phyloP scores from a whole-genome alignment of 2,888 invertebrate species.

The Melanargia galathea region DNA sequence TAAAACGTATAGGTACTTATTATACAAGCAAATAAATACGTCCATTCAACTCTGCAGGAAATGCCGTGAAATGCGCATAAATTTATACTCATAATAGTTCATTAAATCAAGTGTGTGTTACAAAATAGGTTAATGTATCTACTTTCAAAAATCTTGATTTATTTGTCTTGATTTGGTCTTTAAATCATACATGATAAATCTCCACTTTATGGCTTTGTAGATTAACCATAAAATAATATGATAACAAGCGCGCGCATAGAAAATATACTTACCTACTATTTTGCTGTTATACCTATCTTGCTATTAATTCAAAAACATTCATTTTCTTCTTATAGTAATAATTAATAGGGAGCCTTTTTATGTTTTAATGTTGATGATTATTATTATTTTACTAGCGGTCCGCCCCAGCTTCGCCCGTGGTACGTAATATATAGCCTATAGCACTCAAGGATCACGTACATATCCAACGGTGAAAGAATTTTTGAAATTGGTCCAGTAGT shows the following conservation, averaged over 20 bases:
- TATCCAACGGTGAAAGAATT: too few species aligned
- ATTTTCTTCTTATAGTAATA: too few species aligned
- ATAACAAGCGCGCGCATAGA: neutral
- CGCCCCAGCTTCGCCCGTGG: too few species aligned
- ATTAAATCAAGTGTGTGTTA: conserved; percentile 9
- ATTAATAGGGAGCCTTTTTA: too few species aligned
- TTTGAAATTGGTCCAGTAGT: too few species aligned
- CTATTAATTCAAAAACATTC: too few species aligned
- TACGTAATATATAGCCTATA: too few species aligned
- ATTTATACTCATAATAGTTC: conserved; percentile 12
- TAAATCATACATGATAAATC: conserved; percentile 12
- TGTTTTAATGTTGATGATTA: too few species aligned
- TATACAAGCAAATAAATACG: conserved; percentile 22
- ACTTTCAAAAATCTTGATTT: conserved; percentile 15
- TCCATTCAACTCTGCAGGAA: conserved; percentile 17
- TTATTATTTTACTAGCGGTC: too few species aligned
- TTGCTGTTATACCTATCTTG: too few species aligned
- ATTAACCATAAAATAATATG: conserved; percentile 3
- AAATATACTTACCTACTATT: neutral
- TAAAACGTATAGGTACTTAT: conserved; percentile 29
- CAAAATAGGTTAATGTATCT: conserved; percentile 15
- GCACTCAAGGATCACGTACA: too few species aligned
- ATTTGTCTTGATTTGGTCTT: neutral
- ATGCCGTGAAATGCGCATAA: conserved; percentile 18
- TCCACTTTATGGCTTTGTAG: neutral